Conservation (phyloP, 2,113 vertebrate genomes). For the Shinisaurus crocodilurus region DNA sequence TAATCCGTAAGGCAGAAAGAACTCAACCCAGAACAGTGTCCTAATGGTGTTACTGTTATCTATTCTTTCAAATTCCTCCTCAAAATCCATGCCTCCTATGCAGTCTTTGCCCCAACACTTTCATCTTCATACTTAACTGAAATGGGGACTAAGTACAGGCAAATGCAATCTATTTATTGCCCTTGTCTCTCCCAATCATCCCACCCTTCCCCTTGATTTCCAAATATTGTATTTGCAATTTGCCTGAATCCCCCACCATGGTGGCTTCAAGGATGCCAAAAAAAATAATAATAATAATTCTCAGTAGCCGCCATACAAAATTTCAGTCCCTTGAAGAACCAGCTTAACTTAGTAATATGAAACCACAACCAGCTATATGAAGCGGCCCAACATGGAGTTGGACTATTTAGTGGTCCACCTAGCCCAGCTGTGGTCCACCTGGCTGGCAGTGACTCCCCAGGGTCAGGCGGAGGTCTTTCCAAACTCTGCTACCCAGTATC, state of each 20-base stretch:
- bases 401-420: background rate
- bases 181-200: too few relatives aligned
- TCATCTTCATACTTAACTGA: background rate
- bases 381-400: too few relatives aligned
- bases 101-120: background rate
- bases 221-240: too few relatives aligned
- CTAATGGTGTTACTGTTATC: background rate
- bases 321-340: background rate
- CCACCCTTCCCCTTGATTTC: too few relatives aligned
- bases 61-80: background rate
- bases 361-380: background rate
- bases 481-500: background rate
- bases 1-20: background rate
- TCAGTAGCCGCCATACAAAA: background rate
- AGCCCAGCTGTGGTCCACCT: background rate
- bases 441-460: too few relatives aligned
- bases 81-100: background rate
- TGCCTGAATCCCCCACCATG: too few relatives aligned
- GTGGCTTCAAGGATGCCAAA: background rate
- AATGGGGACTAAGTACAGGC: too few relatives aligned
- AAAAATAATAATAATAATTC: too few relatives aligned
- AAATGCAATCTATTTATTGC: too few relatives aligned
- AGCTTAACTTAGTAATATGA: background rate
- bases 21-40: background rate
- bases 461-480: background rate